Percentiles rank a stretch among this genome's conserved stretches.
Conservation (phyloP, 2,797 vertebrate species). For the Leptodactylus fallax region DNA sequence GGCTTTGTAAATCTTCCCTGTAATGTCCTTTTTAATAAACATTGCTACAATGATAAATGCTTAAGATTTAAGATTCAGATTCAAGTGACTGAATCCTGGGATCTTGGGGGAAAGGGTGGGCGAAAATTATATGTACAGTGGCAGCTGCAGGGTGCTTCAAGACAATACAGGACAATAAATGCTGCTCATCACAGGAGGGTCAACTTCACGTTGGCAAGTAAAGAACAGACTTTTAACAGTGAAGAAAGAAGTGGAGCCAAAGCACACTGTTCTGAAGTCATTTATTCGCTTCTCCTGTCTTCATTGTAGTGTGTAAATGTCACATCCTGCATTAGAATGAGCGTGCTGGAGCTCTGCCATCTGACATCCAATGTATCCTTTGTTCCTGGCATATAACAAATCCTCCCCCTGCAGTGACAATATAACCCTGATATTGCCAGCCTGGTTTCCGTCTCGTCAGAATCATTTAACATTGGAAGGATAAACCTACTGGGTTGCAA, state of each 20-base stretch:
- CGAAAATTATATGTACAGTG: neutral
- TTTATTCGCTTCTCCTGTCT: conserved; percentile 55
- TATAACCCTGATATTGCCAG: neutral
- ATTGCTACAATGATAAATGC: neutral
- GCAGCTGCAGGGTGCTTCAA: neutral
- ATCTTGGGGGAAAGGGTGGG: neutral
- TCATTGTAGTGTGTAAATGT: conserved; percentile 55
- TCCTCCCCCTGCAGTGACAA: conserved; percentile 1
- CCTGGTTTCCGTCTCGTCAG: neutral
- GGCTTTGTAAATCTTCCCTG: too few species aligned
- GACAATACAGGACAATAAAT: neutral
- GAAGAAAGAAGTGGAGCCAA: conserved; percentile 30
- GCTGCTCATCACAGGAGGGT: neutral
- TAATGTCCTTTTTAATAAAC: too few species aligned
- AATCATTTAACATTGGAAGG: neutral
- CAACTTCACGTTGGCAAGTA: conserved; percentile 22
- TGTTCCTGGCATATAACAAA: conserved; percentile 28
- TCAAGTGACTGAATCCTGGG: neutral
- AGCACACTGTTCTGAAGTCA: conserved; percentile 23
- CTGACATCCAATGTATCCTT: conserved; percentile 25
- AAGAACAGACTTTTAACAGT: neutral
- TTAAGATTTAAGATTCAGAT: neutral
- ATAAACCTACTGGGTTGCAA: neutral
- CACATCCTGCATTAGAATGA: conserved; percentile 50
- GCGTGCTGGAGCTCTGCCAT: conserved; percentile 43